Conservation (phyloP, 2,113 vertebrate species). For the Pongo abelii region DNA sequence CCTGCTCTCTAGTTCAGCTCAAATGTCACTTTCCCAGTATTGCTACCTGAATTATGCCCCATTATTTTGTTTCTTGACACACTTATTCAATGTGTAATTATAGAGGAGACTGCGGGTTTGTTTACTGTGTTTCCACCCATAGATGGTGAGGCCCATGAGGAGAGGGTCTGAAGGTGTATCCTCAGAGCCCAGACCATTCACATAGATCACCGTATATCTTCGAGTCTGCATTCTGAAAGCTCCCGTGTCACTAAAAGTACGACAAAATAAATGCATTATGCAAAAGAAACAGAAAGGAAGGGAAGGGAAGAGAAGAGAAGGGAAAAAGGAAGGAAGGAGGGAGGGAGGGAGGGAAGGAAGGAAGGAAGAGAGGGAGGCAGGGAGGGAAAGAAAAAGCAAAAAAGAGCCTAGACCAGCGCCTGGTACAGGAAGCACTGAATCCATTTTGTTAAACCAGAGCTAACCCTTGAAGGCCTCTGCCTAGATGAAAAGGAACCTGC, state of each 20-base stretch:
- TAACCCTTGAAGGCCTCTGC: not conserved
- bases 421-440: not conserved
- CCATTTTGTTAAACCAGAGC: not conserved
- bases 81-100: not conserved
- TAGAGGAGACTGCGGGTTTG: not conserved
- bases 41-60: not conserved
- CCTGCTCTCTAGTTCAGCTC: not conserved
- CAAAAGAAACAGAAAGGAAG: no score
- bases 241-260: no score
- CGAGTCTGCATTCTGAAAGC: no score
- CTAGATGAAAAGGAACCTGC: not conserved
- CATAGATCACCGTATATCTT: no score
- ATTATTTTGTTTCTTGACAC: not conserved
- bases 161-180: not conserved
- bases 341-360: no score
- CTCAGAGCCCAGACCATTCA: not conserved
- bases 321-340: no score
- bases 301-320: no score
- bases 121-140: not conserved
- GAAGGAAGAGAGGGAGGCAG: no score
- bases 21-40: not conserved
- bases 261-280: no score
- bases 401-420: not conserved
- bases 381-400: no score
- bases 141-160: not conserved